Conservation (phyloP, 2,888 invertebrate genomes). For the Ectemnius cavifrons region DNA sequence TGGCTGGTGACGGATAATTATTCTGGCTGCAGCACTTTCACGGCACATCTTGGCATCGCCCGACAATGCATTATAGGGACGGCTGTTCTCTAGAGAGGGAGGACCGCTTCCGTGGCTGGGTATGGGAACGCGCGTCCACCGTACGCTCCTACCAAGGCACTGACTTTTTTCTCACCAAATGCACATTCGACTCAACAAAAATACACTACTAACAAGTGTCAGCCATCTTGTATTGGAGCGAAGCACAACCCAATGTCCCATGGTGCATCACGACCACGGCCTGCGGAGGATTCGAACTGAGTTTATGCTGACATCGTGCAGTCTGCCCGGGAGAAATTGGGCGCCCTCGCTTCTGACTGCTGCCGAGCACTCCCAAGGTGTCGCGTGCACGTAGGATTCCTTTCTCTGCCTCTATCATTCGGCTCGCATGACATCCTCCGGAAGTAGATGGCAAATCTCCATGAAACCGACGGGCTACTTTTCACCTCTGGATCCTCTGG, state of each 20-base stretch:
- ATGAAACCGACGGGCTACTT: no score
- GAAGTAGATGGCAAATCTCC: no score
- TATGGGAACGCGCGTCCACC: constrained; percentile 32
- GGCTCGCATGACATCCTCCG: no score
- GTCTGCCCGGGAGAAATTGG: background rate
- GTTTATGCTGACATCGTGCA: constrained; percentile 31
- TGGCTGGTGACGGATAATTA: constrained; percentile 66
- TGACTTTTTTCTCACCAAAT: constrained; percentile 57
- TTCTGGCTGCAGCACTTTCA: constrained; percentile 61
- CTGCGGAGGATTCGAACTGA: constrained; percentile 44
- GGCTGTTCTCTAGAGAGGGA: constrained; percentile 36
- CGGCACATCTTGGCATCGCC: constrained; percentile 64
- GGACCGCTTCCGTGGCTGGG: constrained; percentile 33
- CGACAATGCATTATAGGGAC: constrained; percentile 58
- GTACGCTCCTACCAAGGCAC: constrained; percentile 59
- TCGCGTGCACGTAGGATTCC: no score
- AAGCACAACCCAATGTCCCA: constrained; percentile 63
- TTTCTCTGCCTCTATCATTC: no score
- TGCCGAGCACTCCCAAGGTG: no score
- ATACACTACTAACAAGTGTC: constrained; percentile 78
- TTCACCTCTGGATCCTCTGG: no score
- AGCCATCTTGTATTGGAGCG: constrained; percentile 77
- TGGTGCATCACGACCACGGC: constrained; percentile 52
- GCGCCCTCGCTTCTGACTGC: no score
- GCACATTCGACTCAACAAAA: constrained; percentile 65